Base-by-base conservation (phyloP, 2,797 vertebrate species). In the Esox lucius region DNA sequence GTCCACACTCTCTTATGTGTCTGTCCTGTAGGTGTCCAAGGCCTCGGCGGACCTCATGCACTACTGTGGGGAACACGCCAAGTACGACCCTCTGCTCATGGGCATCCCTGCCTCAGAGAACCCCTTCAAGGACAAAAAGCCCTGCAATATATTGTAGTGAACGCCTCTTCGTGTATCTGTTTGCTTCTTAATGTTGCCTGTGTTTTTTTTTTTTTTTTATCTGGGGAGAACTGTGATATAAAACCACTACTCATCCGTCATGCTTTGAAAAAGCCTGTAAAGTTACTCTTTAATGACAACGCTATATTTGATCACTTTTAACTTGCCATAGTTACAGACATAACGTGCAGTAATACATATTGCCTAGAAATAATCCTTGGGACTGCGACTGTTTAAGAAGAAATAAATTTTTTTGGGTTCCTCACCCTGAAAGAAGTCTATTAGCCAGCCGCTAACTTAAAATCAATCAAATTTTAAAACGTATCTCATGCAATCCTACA, bases 111-210 rank as follows among this genome's bases (percentile, higher is more conserved):
- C 96, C 12, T 99, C 98, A 4, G 97, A 99, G 90, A 99, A 99
- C 90, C 98, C 97, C 66, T 99, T 98, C 93, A 99, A 99, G 94
- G 98, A 99, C 91, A 99, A 98, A 92, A 99, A 98, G 77, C 94
- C 96, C 59, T 99, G 98, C 90, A 94, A 92, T 91, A 95, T 99
- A 90, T 93, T 99, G 88, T 99, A 99, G 93, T 93, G 81, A 61
- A 80, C 3, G 73, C 86, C 71, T 75, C 70, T 64, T 62, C 26
- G 17, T 53, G 46, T 31, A 31, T 49, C 46, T 77, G 69, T 84
- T 80, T 86, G 86, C 83, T 85, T 85, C 75, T 90, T 86, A 82
- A 85, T 89, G 89, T 92, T 77, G 80, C 56, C 84, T 86, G 81
- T 84, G 56, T 86, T 85, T 76, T 83, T 83, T 86, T n/a, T 86